Percentiles rank a stretch among this genome's conserved stretches.
Evolutionary conservation across 2,797 vertebrate genomes (phyloP).

Genomic region (Parauchenoglanis ngamensis): DNA sequence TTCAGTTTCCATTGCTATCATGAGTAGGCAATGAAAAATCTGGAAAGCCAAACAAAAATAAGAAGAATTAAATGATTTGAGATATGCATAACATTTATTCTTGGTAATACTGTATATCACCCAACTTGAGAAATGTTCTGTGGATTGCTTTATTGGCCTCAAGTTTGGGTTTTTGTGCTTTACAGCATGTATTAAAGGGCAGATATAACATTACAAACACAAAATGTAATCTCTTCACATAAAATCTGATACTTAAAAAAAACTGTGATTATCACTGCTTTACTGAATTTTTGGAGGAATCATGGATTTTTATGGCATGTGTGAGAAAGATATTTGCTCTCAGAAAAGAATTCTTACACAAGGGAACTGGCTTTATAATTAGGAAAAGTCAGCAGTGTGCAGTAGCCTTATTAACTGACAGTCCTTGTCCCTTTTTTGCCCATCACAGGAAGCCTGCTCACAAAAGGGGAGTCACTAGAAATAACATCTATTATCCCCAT

Average conservation of each 20-base stretch:
- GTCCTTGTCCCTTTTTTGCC: slow-evolving; percentile 21
- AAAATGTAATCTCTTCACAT: not conserved
- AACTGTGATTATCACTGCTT: not conserved
- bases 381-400: not conserved
- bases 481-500: slow-evolving; percentile 36
- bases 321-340: not conserved
- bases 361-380: slow-evolving; percentile 16
- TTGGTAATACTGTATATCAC: not conserved
- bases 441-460: not conserved
- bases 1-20: not conserved
- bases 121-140: not conserved
- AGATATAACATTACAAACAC: not conserved
- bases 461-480: slow-evolving; percentile 12
- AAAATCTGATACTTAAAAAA: not conserved
- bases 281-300: not conserved
- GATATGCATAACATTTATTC: not conserved
- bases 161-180: not conserved
- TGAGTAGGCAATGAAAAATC: not conserved
- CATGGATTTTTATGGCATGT: not conserved
- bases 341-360: slow-evolving; percentile 8
- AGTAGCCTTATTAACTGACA: slow-evolving; percentile 29
- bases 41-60: not conserved
- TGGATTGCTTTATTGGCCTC: not conserved
- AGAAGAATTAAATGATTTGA: not conserved
- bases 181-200: not conserved